phyloP scores from a whole-genome alignment of 1,140 invertebrate genomes.

The Ptiloglossa arizonensis region DNA sequence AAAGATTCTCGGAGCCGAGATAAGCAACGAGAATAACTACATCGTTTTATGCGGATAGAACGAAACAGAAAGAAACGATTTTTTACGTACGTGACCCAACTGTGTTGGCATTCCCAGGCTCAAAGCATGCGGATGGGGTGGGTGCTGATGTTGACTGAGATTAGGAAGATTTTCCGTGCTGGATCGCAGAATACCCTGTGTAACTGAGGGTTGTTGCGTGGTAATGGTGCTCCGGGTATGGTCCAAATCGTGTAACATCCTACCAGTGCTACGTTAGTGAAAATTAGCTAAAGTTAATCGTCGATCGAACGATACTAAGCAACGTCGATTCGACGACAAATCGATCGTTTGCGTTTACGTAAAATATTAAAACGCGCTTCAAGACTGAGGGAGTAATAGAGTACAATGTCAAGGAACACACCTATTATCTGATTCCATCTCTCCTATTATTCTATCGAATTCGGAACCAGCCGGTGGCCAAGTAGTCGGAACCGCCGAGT shows the following conservation, averaged over 20 bases:
- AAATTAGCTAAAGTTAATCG: slow-evolving; percentile 4
- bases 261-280: slow-evolving; percentile 60
- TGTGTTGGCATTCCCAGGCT: slow-evolving; percentile 77
- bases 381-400: neutral
- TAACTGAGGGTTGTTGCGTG: slow-evolving; percentile 77
- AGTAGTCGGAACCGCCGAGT: slow-evolving; percentile 80
- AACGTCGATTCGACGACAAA: neutral
- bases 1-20: no score
- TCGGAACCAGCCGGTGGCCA: slow-evolving; percentile 87
- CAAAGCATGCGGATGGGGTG: slow-evolving; percentile 77
- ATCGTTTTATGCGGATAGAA: no score
- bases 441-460: slow-evolving; percentile 96
- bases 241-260: slow-evolving; percentile 94
- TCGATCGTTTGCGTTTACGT: neutral
- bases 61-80: neutral
- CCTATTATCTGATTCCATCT: slow-evolving; percentile 93
- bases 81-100: slow-evolving; percentile 72
- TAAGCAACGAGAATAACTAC: no score
- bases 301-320: no score
- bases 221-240: slow-evolving; percentile 86
- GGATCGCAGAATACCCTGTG: slow-evolving; percentile 76
- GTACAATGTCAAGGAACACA: slow-evolving; percentile 37
- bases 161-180: slow-evolving; percentile 79
- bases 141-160: slow-evolving; percentile 77
- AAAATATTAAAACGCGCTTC: slow-evolving; percentile 4